Base-by-base conservation (phyloP, 2,797 vertebrate species). In the Pipistrellus kuhlii region DNA sequence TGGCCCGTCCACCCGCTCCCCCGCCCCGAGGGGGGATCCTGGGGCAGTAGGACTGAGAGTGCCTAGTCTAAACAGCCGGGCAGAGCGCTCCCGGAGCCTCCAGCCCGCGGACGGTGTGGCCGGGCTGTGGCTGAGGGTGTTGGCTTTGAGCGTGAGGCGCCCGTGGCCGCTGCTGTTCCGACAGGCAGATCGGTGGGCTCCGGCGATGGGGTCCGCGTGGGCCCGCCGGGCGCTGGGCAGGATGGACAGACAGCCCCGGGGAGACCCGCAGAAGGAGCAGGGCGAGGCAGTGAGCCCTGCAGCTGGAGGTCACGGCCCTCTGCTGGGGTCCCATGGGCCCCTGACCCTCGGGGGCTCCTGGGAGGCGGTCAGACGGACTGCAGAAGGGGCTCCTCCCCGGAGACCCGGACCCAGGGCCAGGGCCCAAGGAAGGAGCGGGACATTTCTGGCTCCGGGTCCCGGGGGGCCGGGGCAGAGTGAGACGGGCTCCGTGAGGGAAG, bases 401-500 rank as follows among this genome's bases (percentile, higher is more conserved):
- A 53, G 86, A 57, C 17, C 59, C 83, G 0, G 1, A 44, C 48
- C 71, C 83, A 84, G 68, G 76, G 11, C 69, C 86, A 6, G 23
- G 69, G 48, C 89, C 75, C 86, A 15, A 64, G 77, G 75, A 85
- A 91, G 82, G 68, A 53, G 35, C 62, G 0, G 77, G 72, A 96
- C 66, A 21, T 46, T 72, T 92, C 91, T 53, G 92, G 96, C 93
- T 94, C 32, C 18, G 41, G 41, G 96, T 90, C 93, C 97, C 95
- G 73, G 11, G 6, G 6, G 97, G 97, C 95, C 97, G 95, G 97
- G 98, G 98, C 98, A 97, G 97, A 84, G 94, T 97, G 98, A 98
- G 98, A 98, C 98, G 97, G 97, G 83, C 96, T 98, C 96, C 98
- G 97, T 75, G 97, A 98, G 98, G 83, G 97, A 98, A 98, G 98